phyloP scores from a whole-genome alignment of 2,888 invertebrate species.

The Acanthosepion pharaonis region DNA sequence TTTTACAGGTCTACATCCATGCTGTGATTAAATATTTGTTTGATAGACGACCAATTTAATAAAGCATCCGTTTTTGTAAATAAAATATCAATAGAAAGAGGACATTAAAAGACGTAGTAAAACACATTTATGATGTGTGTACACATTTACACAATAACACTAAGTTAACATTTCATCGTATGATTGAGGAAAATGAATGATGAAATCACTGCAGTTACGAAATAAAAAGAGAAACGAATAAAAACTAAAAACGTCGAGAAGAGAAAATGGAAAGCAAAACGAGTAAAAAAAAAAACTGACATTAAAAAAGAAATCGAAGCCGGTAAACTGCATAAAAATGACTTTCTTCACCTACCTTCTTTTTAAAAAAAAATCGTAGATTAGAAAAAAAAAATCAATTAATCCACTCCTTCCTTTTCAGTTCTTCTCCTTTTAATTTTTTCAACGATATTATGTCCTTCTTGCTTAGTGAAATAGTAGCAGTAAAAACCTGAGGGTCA shows the following conservation, averaged over 20 bases:
- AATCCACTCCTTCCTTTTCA: background rate
- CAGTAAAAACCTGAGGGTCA: background rate
- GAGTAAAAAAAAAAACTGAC: background rate
- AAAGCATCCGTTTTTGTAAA: no score
- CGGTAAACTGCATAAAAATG: background rate
- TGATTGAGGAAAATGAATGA: background rate
- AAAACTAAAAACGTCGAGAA: background rate
- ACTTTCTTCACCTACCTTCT: background rate
- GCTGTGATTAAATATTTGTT: no score
- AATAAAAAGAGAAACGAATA: background rate
- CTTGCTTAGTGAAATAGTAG: background rate
- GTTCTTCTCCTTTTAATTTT: background rate
- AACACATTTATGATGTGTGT: no score
- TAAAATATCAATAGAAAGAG: no score
- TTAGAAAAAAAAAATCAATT: background rate
- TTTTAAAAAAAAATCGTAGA: background rate
- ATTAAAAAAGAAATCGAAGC: background rate
- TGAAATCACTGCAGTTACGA: background rate
- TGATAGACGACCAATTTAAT: no score
- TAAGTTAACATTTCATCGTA: background rate
- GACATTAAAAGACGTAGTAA: no score
- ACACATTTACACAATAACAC: no score
- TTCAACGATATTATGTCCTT: background rate
- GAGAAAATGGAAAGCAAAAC: background rate
- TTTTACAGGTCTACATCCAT: no score